Base-by-base conservation (phyloP, 2,797 vertebrate genomes). In the Muscicapa comitata region DNA sequence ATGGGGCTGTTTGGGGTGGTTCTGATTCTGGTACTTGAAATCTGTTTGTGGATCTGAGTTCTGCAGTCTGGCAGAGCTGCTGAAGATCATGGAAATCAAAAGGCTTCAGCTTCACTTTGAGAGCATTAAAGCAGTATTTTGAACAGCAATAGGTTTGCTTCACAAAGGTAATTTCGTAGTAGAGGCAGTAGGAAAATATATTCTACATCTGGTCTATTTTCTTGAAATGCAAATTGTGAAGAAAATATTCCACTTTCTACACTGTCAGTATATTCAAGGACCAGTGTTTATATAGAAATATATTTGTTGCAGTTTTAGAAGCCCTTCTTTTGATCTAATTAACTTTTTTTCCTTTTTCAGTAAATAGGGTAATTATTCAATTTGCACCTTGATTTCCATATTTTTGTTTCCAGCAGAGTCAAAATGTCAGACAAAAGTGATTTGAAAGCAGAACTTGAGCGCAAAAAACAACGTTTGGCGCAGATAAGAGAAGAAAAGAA, bases 401-500 rank as follows among this genome's bases (percentile, higher is more conserved):
- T 67, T 90, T 95, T 88, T 93, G 20, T 88, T 94, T 94, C 87
- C 88, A 86, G 54, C 81, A 96, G 97, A 95, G 90, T 88, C 94
- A 98, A 94, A 73, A 99, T 99, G 98, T 98, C 98, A 78, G 98
- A 99, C 94, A 98, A 98, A 97, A 98, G 98, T 38, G 98, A 98
- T 95, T 98, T 99, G 83, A 99, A 99, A 97, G 98, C 98, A 31
- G 98, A 99, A 95, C 98, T 99, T n/a, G 98, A 99, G 96, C 98
- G 98, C 93, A 99, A 99, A 96, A 99, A 99, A 67, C 98, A 98
- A 90, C 98, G 98, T 51, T 97, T 99, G 90, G 98, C 98, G 88
- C 98, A 99, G 93, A 99, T 99, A 94, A 98, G 98, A 93, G 98
- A 99, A 97, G 98, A 99, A 88, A 99, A 99, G 96, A 99, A 98